A percentile compares a stretch with the other conserved stretches of the same genome.
Conservation (phyloP, 1,140 invertebrate species). For the Drosophila parabipectinata region DNA sequence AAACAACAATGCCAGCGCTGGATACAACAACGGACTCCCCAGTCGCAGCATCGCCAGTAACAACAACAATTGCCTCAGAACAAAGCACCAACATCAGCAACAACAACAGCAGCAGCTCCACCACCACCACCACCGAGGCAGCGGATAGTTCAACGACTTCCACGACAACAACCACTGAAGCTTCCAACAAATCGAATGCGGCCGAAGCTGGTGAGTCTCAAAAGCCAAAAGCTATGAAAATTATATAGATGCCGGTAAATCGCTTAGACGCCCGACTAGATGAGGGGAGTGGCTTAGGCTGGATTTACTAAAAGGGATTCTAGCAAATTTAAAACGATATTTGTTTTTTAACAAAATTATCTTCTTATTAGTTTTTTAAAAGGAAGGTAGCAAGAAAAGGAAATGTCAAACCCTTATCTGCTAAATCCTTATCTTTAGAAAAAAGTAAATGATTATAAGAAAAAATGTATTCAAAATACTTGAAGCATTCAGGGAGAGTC, state of each 20-base stretch:
- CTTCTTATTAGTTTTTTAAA: too few relatives aligned
- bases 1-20: conserved; percentile 50
- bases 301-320: neutral
- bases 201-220: conserved; percentile 73
- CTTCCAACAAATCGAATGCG: conserved; percentile 63
- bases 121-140: conserved; percentile 30
- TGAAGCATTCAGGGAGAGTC: too few relatives aligned
- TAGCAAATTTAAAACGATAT: too few relatives aligned
- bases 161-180: conserved; percentile 39
- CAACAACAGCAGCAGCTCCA: conserved; percentile 23
- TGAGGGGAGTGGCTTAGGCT: neutral
- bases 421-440: too few relatives aligned
- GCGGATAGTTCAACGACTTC: conserved; percentile 77
- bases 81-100: conserved; percentile 46
- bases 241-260: conserved; percentile 64
- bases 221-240: conserved; percentile 62
- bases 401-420: too few relatives aligned
- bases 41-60: conserved; percentile 33
- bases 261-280: conserved; percentile 40
- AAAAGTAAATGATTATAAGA: too few relatives aligned
- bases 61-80: conserved; percentile 68
- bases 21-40: conserved; percentile 59
- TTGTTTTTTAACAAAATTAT: too few relatives aligned
- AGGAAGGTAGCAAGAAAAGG: too few relatives aligned
- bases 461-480: too few relatives aligned